Evolutionary conservation across 2,113 vertebrate genomes (phyloP).

Genomic region (Proterorhinus semilunaris): DNA sequence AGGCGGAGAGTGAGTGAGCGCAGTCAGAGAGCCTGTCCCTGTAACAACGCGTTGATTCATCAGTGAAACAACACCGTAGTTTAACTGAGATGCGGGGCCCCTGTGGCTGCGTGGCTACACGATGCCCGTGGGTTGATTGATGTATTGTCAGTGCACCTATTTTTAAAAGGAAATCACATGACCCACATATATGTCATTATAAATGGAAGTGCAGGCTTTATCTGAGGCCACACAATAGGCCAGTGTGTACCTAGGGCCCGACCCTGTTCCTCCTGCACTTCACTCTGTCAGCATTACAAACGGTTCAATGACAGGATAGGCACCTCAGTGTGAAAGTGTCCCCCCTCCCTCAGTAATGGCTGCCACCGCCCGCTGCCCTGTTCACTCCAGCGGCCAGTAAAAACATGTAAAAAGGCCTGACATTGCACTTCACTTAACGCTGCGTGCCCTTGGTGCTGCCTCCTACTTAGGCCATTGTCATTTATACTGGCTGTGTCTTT

Average conservation of each 20-base stretch:
- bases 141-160: background rate
- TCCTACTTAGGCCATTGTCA: constrained; percentile 60
- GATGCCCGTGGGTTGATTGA: background rate
- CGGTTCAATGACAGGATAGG: constrained; percentile 35
- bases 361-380: constrained; percentile 28
- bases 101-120: background rate
- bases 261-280: constrained; percentile 4
- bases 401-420: constrained; percentile 56
- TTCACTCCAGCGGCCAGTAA: constrained; percentile 58
- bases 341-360: constrained; percentile 50
- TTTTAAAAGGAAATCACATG: background rate
- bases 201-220: background rate
- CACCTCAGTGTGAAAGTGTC: constrained; percentile 65
- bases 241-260: background rate
- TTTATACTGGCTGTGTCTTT: constrained; percentile 52
- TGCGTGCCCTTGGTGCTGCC: constrained; percentile 52
- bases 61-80: too few relatives aligned
- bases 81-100: too few relatives aligned
- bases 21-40: too few relatives aligned
- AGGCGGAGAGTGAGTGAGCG: too few relatives aligned
- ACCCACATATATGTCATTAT: constrained; percentile 1
- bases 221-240: background rate
- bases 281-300: constrained; percentile 11
- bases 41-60: too few relatives aligned
- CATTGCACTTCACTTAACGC: constrained; percentile 67